Base-by-base conservation (phyloP, 2,888 invertebrate genomes). In the Eledona agricola region DNA sequence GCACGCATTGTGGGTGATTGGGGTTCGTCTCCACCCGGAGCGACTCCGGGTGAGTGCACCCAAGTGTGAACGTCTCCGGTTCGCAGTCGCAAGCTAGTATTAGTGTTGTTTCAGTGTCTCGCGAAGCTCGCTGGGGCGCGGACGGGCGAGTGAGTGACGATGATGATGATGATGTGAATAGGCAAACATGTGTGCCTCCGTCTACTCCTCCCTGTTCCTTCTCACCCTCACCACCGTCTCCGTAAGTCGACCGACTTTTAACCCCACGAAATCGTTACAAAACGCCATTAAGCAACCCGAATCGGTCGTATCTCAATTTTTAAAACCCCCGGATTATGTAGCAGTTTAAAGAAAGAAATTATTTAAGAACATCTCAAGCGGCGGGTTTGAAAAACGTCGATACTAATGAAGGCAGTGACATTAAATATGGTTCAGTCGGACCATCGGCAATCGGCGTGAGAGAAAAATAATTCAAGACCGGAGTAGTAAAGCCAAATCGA, bases 111-210 rank as follows among this genome's bases (percentile, higher is more conserved):
- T 59, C 66, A 71, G 71, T 71, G 70, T 64, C 65, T 69, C 67
- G 70, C 66, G 69, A 64, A 66, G 64, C 60, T 66, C 62, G 65
- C 58, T 65, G 67, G 62, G 67, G 62, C 64, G 70, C 65, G 68
- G 67, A 66, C 68, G 68, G 62, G 66, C 57, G 65, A 66, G 70
- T 67, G 67, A 66, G 67, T 68, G 70, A 62, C 57, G 63, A n/a
- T n/a, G n/a, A n/a, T n/a, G 66, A 67, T 67, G 65, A 71, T 67
- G 69, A 64, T 67, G 68, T 69, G 69, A 69, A 63, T 57, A 54
- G 53, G 53, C 64, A 68, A 70, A 68, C 65, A 72, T 72, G 71
- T 70, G 70, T 66, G 67, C 69, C 69, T 61, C 67, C 66, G 65
- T 63, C 61, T 66, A 60, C 64, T 65, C 68, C 61, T 60, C 64